phyloP scores from a whole-genome alignment of 2,888 invertebrate genomes.

The Synanthedon formicaeformis region DNA sequence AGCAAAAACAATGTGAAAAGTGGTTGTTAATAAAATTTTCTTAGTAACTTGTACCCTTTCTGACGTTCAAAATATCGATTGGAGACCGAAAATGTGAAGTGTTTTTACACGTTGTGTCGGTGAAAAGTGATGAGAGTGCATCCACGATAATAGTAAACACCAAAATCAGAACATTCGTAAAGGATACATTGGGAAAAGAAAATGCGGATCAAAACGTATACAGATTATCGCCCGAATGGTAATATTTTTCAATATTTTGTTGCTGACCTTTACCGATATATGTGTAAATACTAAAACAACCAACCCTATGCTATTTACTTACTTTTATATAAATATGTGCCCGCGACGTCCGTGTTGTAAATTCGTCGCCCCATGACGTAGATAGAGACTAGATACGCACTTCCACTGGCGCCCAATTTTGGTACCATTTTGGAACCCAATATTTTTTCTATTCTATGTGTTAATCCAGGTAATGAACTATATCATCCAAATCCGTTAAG shows the following conservation, averaged over 20 bases:
- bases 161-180: constrained; percentile 47
- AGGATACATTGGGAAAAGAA: constrained; percentile 69
- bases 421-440: too few species aligned
- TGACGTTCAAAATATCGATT: constrained; percentile 40
- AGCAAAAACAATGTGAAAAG: constrained; percentile 71
- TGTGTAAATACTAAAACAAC: background rate
- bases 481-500: too few species aligned
- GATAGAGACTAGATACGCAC: too few species aligned
- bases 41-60: constrained; percentile 67
- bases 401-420: too few species aligned
- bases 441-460: too few species aligned
- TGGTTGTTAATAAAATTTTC: constrained; percentile 67
- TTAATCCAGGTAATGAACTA: too few species aligned
- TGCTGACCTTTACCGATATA: background rate
- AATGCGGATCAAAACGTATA: constrained; percentile 64
- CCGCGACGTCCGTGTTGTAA: too few species aligned
- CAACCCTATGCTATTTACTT: background rate
- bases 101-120: constrained; percentile 42
- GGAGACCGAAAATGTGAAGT: constrained; percentile 58
- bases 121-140: constrained; percentile 60
- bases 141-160: constrained; percentile 47
- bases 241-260: constrained; percentile 20
- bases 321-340: background rate
- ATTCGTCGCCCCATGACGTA: too few species aligned
- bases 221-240: constrained; percentile 68